phyloP scores from a whole-genome alignment of 2,113 vertebrate species.

The Mesembrinibis cayennensis region DNA sequence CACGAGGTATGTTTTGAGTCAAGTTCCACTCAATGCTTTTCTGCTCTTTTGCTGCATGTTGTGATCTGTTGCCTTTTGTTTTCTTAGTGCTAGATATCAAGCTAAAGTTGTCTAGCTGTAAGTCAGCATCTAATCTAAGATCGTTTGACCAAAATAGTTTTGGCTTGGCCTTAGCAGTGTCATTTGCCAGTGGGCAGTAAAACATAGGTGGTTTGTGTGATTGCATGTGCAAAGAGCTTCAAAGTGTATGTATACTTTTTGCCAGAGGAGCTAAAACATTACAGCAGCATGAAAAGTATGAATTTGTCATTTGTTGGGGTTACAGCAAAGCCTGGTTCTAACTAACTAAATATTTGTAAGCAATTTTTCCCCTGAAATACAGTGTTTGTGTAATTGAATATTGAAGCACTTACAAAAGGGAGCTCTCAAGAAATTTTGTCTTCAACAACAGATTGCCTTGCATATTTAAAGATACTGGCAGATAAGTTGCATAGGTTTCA shows the following conservation, averaged over 20 bases:
- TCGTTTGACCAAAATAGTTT: neutral
- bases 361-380: neutral
- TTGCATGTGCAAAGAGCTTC: neutral
- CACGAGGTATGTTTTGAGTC: slow-evolving; percentile 30
- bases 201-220: neutral
- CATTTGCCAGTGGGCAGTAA: neutral
- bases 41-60: neutral
- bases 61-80: neutral
- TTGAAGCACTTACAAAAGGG: neutral
- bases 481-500: neutral
- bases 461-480: neutral
- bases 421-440: neutral
- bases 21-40: neutral
- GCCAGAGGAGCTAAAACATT: neutral
- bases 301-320: neutral
- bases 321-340: neutral
- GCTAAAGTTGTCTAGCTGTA: neutral
- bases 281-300: neutral
- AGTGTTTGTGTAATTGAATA: neutral
- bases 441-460: neutral
- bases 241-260: neutral
- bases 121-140: neutral
- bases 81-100: neutral
- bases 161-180: neutral
- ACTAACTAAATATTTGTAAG: neutral